Conservation (phyloP, 2,113 vertebrate genomes). For the Cyprinus carpio region DNA sequence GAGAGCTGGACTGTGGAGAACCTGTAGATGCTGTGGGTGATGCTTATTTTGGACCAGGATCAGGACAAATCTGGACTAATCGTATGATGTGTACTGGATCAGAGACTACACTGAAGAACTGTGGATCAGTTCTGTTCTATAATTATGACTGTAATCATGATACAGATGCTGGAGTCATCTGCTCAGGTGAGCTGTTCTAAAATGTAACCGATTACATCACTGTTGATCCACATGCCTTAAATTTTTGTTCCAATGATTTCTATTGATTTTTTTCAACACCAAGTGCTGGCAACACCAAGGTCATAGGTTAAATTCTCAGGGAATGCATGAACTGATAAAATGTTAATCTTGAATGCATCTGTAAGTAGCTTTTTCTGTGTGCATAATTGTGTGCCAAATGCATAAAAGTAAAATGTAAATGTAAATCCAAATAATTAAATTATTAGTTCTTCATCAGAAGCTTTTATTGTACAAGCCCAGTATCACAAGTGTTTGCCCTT, state of each 20-base stretch:
- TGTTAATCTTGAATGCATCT: no score
- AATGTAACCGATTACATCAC: neutral
- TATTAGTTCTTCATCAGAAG: neutral
- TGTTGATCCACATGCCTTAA: neutral
- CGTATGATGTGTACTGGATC: neutral
- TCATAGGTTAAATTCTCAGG: no score
- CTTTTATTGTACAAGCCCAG: neutral
- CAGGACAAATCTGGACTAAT: neutral
- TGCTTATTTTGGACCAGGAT: conserved; percentile 15
- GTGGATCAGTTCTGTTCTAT: neutral
- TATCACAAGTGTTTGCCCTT: neutral
- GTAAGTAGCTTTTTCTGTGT: no score
- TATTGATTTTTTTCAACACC: no score
- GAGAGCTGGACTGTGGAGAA: conserved; percentile 39
- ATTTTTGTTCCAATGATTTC: neutral
- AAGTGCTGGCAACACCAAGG: no score
- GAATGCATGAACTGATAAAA: no score
- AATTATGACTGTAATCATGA: neutral
- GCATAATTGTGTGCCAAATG: neutral
- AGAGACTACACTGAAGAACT: conserved; percentile 15
- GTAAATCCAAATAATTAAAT: neutral
- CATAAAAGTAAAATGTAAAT: neutral
- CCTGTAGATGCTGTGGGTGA: neutral
- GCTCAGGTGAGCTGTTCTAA: neutral
- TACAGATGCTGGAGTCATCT: neutral